Percentiles rank a stretch among this genome's conserved stretches.
phyloP scores from a whole-genome alignment of 2,113 vertebrate genomes.

The Festucalex cinctus region DNA sequence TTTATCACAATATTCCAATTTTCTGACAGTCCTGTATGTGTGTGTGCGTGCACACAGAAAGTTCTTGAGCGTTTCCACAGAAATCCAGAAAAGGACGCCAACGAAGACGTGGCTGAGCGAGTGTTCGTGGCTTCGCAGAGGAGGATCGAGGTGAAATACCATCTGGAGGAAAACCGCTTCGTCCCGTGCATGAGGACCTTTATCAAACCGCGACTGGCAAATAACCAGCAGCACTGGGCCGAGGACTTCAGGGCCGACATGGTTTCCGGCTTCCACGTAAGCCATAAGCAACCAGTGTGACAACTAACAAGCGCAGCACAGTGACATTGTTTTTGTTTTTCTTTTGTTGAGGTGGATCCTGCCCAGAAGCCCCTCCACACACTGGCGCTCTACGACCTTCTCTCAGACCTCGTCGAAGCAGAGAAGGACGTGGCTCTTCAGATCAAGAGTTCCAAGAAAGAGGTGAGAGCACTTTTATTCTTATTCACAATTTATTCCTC shows the following conservation, averaged over 20 bases:
- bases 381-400: constrained; percentile 64
- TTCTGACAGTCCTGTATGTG: too few species aligned
- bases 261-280: constrained; percentile 73
- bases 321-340: constrained; percentile 12
- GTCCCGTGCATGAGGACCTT: constrained; percentile 78
- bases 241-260: constrained; percentile 64
- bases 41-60: constrained; percentile 30
- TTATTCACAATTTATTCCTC: too few species aligned
- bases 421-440: constrained; percentile 61
- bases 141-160: constrained; percentile 78
- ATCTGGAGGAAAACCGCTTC: constrained; percentile 71
- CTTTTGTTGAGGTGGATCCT: constrained; percentile 78
- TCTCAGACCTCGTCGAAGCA: constrained; percentile 65
- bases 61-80: constrained; percentile 84
- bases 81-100: constrained; percentile 72
- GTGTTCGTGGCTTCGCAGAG: constrained; percentile 72
- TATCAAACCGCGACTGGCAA: constrained; percentile 58
- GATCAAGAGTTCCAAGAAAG: constrained; percentile 70
- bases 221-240: constrained; percentile 24
- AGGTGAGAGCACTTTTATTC: constrained; percentile 59
- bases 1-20: too few species aligned
- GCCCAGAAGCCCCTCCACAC: constrained; percentile 59
- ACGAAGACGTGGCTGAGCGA: constrained; percentile 79
- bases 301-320: neutral
- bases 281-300: neutral